Percentiles rank a stretch among this genome's conserved stretches.
phyloP scores from a whole-genome alignment of 2,797 vertebrate species.

The Mionectes olivaceus region DNA sequence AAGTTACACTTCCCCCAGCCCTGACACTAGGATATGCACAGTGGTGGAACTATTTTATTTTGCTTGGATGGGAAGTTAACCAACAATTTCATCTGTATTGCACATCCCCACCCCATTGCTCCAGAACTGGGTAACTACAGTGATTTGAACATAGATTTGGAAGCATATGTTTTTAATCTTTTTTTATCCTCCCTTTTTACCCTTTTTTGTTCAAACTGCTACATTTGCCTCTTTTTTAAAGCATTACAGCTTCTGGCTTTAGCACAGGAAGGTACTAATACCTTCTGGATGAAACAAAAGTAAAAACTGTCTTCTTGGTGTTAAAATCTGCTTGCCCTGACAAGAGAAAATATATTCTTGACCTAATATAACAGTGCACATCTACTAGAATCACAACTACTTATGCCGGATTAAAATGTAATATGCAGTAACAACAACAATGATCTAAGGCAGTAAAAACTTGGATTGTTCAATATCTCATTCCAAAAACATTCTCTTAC shows the following conservation, averaged over 20 bases:
- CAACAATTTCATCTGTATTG: not conserved
- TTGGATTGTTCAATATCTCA: not conserved
- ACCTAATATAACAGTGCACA: not conserved
- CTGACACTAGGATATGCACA: not conserved
- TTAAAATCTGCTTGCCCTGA: not conserved
- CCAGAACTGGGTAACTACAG: not conserved
- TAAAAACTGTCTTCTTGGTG: not conserved
- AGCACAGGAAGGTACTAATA: not conserved
- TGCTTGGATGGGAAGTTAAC: not conserved
- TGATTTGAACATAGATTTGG: not conserved
- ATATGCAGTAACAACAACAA: not conserved
- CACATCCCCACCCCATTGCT: not conserved
- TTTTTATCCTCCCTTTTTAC: not conserved
- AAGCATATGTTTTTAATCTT: not conserved
- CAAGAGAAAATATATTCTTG: not conserved
- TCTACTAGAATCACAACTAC: not conserved
- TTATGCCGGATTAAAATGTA: conserved; percentile 1
- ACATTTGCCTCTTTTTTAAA: not conserved
- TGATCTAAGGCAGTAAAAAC: not conserved
- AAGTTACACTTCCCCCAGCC: not conserved
- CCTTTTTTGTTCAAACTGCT: not conserved
- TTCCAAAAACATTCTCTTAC: not conserved
- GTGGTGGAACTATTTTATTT: not conserved
- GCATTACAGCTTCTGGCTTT: not conserved
- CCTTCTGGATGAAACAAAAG: not conserved